phyloP scores from a whole-genome alignment of 1,140 invertebrate genomes.

The Melitaea cinxia region DNA sequence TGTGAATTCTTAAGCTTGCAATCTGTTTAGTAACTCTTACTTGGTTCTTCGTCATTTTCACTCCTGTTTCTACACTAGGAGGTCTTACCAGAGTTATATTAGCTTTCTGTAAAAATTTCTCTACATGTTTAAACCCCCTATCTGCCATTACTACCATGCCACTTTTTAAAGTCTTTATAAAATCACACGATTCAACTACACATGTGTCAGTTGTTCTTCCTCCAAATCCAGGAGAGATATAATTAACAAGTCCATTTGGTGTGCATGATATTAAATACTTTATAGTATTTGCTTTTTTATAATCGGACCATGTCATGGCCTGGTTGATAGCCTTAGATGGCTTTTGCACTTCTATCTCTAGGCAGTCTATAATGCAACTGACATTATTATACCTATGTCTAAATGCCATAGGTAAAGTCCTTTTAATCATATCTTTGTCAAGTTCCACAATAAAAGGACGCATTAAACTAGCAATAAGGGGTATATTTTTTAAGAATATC shows the following conservation, averaged over 20 bases:
- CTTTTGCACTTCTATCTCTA: not conserved
- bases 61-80: not conserved
- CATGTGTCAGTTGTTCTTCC: slow-evolving; percentile 5
- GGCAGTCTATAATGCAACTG: too few species aligned
- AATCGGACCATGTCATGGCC: not conserved
- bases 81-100: not conserved
- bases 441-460: not conserved
- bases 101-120: not conserved
- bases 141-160: slow-evolving; percentile 4
- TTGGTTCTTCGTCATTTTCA: not conserved
- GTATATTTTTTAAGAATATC: not conserved
- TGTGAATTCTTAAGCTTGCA: not conserved
- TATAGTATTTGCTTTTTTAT: too few species aligned
- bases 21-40: not conserved
- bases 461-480: not conserved
- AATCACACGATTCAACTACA: slow-evolving; percentile 9
- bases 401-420: too few species aligned
- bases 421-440: not conserved
- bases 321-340: not conserved
- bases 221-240: slow-evolving; percentile 3
- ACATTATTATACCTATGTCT: too few species aligned
- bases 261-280: too few species aligned
- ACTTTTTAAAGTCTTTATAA: not conserved
- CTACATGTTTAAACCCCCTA: slow-evolving; percentile 7
- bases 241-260: slow-evolving; percentile 5